Conservation (phyloP, 2,113 vertebrate species). For the Alectura lathami region DNA sequence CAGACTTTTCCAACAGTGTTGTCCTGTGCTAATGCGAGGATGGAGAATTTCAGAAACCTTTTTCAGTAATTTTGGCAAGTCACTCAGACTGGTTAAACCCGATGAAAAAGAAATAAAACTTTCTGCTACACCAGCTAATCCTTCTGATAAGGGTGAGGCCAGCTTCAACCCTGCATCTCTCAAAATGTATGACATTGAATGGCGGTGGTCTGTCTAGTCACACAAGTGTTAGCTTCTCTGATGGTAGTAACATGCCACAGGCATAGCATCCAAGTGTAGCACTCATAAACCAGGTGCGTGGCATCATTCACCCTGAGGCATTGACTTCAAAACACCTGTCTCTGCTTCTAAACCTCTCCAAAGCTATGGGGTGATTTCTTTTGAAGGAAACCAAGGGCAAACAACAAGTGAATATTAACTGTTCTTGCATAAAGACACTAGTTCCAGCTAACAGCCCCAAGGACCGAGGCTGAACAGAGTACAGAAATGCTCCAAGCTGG, state of each 20-base stretch:
- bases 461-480: background rate
- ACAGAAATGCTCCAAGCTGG: background rate
- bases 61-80: background rate
- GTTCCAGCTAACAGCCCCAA: background rate
- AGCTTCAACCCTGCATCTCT: background rate
- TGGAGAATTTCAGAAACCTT: background rate
- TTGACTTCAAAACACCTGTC: rapidly evolving
- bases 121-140: background rate
- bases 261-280: rapidly evolving
- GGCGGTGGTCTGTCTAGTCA: background rate
- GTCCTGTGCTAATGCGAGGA: background rate
- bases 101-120: background rate
- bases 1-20: background rate
- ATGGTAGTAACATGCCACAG: background rate
- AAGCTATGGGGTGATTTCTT: background rate
- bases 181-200: background rate
- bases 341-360: background rate
- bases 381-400: background rate
- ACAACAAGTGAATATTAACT: background rate
- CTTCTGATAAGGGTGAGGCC: background rate
- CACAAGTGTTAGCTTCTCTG: background rate
- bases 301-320: background rate
- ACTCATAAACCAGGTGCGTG: rapidly evolving
- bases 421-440: background rate
- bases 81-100: background rate